Evolutionary conservation across 1,140 invertebrate species (phyloP).

Genomic region (Drosophila watanabei): DNA sequence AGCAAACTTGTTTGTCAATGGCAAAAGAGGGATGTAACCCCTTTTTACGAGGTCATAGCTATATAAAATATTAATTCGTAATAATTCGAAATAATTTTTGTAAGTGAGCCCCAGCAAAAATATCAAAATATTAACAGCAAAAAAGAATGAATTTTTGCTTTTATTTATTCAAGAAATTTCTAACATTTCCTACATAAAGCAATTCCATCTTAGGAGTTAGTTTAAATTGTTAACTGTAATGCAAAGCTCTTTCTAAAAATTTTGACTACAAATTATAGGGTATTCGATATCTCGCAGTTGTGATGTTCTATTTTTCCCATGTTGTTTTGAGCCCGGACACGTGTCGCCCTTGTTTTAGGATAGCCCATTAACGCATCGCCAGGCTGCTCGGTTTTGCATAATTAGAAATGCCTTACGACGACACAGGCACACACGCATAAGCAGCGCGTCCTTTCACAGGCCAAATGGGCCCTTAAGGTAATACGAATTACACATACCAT

Average conservation of each 20-base stretch:
- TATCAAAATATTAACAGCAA: too few relatives aligned
- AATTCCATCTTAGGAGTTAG: neutral
- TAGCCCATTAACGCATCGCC: conserved; percentile 51
- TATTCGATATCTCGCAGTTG: neutral
- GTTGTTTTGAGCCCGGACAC: conserved; percentile 17
- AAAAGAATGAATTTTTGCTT: too few relatives aligned
- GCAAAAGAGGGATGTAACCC: conserved; percentile 6
- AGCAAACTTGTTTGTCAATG: conserved; percentile 32
- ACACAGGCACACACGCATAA: conserved; percentile 30
- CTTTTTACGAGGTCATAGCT: neutral
- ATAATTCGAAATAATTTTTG: too few relatives aligned
- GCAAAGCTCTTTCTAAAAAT: neutral
- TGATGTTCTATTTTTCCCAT: neutral
- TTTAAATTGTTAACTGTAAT: neutral
- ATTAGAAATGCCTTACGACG: conserved; percentile 48
- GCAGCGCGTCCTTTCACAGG: conserved; percentile 10
- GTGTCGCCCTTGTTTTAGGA: conserved; percentile 21
- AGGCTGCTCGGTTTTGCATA: conserved; percentile 50
- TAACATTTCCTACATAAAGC: too few relatives aligned
- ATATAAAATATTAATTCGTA: too few relatives aligned
- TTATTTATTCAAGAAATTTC: too few relatives aligned
- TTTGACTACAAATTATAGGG: too few relatives aligned
- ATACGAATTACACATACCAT: conserved; percentile 47
- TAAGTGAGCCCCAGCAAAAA: too few relatives aligned
- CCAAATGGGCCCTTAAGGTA: conserved; percentile 39